Conservation (phyloP, 2,113 vertebrate species). For the Bos taurus region ARS-UCD2.0 NC_037331.1:107019001-107019500, state of each 20-base stretch:
- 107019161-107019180: not conserved
- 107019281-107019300: slow-evolving; percentile 42
- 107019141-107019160: no score
- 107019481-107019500: slow-evolving; percentile 64
- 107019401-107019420: not conserved
- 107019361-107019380: slow-evolving; percentile 62
- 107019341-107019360: slow-evolving; percentile 74
- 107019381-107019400: not conserved
- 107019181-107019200: not conserved
- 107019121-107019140: not conserved
- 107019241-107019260: not conserved
- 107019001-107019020: not conserved
- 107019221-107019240: not conserved
- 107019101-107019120: not conserved
- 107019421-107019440: slow-evolving; percentile 20
- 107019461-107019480: slow-evolving; percentile 42
- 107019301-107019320: slow-evolving; percentile 71
- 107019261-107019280: not conserved
- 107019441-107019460: slow-evolving; percentile 50
- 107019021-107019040: not conserved
- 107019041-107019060: not conserved
- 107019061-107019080: not conserved
- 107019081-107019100: not conserved
- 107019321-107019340: slow-evolving; percentile 65
- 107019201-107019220: not conserved